Base-by-base conservation (phyloP, 2,797 vertebrate species). In the Kryptopterus vitreolus region DNA sequence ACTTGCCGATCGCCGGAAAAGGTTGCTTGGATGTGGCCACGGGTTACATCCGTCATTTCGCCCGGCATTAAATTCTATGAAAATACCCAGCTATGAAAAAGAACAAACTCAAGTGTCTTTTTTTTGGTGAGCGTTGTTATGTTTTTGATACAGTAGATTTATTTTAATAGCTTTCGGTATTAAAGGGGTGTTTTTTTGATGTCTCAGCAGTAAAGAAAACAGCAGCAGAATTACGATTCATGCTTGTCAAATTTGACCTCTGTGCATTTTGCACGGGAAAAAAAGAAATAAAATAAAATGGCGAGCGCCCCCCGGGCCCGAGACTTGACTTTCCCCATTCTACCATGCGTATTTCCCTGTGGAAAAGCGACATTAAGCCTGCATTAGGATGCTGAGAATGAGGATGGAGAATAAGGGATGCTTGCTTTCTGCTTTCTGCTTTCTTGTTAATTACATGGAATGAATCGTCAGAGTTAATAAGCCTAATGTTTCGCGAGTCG, bases 391-490 rank as follows among this genome's bases (percentile, higher is more conserved):
- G 78, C 76, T 74, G 20, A 89, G 85, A 84, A 76, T 76, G 86
- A 83, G 80, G 86, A 78, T 81, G 66, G 80, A 88, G 80, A 89
- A 65, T 35, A 71, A 84, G 84, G 87, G 82, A 77, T 88, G 88
- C 80, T 86, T 70, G 66, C 83, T 57, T 68, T 35, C 84, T 81
- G 83, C 77, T 80, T 66, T 59, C 68, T 87, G 82, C 87, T 87
- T 76, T 70, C 26, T 77, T 77, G 78, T 81, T 90, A 92, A 92
- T 91, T 89, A 82, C 81, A 85, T 55, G 53, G 79, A 76, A 92
- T 90, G 89, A 90, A 90, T 89, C 71, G 77, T 82, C 73, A 43
- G 80, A 84, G 87, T 87, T 89, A 87, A 89, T 80, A 50, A 59
- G 13, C 72, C 53, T 38, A 55, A 82, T 75, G 81, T 85, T 89